These are phyloP conservation scores for Trogon surrucura DNA, from an alignment of 2,113 vertebrate genomes.

Conservation along the genomic window DNA sequence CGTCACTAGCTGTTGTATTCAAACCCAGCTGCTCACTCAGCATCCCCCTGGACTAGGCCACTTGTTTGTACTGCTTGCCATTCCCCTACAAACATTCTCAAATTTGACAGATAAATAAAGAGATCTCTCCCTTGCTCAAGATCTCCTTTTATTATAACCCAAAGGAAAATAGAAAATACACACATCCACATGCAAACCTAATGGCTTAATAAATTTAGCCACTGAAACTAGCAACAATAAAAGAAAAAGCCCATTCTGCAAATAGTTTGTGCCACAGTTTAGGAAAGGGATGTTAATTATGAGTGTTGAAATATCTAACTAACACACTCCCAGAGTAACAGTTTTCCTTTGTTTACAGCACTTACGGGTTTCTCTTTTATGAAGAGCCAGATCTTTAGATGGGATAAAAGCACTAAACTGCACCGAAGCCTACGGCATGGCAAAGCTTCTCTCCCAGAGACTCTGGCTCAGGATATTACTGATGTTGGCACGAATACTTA, in stretches of 20 bases:
- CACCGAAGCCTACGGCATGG: background rate
- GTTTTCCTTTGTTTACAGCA: slow-evolving; percentile 59
- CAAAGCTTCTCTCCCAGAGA: background rate
- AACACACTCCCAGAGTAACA: slow-evolving; percentile 38
- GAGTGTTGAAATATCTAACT: slow-evolving; percentile 27
- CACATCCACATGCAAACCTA: slow-evolving; percentile 5
- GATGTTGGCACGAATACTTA: background rate
- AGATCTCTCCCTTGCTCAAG: background rate
- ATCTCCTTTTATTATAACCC: slow-evolving; percentile 6
- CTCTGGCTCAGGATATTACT: background rate
- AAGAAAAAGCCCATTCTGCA: slow-evolving; percentile 41
- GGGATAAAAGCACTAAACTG: background rate
- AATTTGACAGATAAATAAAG: slow-evolving; percentile 19
- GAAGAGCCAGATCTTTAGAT: slow-evolving; percentile 12
- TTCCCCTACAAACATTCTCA: background rate
- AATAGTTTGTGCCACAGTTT: slow-evolving; percentile 30
- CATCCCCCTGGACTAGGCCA: background rate
- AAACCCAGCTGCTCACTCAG: slow-evolving; percentile 11
- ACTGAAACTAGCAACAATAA: slow-evolving; percentile 42
- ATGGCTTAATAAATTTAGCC: slow-evolving; percentile 58
- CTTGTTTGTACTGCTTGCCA: background rate
- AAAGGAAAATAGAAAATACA: slow-evolving; percentile 30
- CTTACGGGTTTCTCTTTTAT: slow-evolving; percentile 47
- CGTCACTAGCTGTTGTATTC: background rate
- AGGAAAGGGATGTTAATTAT: slow-evolving; percentile 57